Conservation (phyloP, 2,113 vertebrate genomes). For the Pomatorhinus ruficollis region DNA sequence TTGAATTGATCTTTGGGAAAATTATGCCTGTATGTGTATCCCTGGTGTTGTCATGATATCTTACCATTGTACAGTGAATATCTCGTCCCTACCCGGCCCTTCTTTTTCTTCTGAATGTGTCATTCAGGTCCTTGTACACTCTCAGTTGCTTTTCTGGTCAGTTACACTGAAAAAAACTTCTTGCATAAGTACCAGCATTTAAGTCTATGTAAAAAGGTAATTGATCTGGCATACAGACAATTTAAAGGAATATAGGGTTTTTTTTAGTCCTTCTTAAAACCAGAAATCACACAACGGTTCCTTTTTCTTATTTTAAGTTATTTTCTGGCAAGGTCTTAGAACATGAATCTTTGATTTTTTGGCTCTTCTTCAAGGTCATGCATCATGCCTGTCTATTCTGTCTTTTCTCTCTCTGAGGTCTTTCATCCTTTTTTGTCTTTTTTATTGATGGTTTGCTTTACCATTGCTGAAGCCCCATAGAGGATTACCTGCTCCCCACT, state of each 20-base stretch:
- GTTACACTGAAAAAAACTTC: background rate
- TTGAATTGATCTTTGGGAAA: background rate
- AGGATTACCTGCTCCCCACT: background rate
- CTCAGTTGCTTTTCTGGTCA: background rate
- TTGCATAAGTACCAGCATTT: background rate
- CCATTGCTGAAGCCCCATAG: background rate
- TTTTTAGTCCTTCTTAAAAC: background rate
- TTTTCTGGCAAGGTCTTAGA: background rate
- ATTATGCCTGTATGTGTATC: background rate
- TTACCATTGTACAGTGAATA: background rate
- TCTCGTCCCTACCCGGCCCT: background rate
- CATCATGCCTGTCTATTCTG: background rate
- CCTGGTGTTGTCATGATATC: background rate
- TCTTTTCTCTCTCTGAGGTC: background rate
- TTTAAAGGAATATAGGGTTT: background rate
- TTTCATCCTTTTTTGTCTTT: background rate
- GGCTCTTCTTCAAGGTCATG: background rate
- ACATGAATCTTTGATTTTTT: background rate
- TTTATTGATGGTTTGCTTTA: background rate
- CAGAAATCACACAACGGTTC: background rate
- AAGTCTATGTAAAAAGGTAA: background rate
- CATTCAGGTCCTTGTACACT: background rate
- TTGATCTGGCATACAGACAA: background rate
- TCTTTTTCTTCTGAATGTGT: background rate
- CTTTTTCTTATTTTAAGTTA: background rate